phyloP scores from a whole-genome alignment of 2,113 vertebrate genomes.

The Todiramphus saurophagus region DNA sequence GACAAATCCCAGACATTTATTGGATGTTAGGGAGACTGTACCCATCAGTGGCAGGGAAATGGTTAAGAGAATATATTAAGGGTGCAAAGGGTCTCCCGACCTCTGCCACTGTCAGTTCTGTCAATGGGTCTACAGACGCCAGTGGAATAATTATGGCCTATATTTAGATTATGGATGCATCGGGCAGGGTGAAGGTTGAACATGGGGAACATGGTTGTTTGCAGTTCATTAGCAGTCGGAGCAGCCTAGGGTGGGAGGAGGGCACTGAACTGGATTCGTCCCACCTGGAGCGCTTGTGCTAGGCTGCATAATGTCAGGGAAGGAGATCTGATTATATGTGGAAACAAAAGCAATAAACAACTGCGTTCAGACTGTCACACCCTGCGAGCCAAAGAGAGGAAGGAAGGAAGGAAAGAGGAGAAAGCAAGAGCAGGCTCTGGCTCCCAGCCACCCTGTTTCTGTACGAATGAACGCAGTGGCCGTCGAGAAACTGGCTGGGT shows the following conservation, averaged over 20 bases:
- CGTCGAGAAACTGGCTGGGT: not conserved
- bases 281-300: conserved; percentile 44
- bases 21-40: not conserved
- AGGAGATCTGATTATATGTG: conserved; percentile 9
- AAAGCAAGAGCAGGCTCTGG: conserved; percentile 1
- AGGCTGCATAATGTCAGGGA: conserved; percentile 55
- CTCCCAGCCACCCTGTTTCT: not conserved
- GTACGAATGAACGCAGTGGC: not conserved
- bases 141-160: conserved; percentile 57
- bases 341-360: conserved; percentile 46
- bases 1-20: not conserved
- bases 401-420: not conserved
- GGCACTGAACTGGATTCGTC: conserved; percentile 57
- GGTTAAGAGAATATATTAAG: conserved; percentile 48
- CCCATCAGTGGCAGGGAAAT: not conserved
- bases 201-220: conserved; percentile 53
- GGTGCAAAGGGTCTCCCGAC: conserved; percentile 42
- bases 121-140: conserved; percentile 28
- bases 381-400: not conserved
- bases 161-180: conserved; percentile 58
- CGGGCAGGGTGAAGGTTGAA: conserved; percentile 59
- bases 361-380: not conserved
- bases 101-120: conserved; percentile 53
- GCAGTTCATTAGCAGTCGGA: conserved; percentile 66
- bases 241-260: conserved; percentile 40